Evolutionary conservation across 35 echinoderm and acorn worm genomes (phyloP), one percentile per base, ranked within the genome.

Genomic region (Strongylocentrotus purpuratus): DNA sequence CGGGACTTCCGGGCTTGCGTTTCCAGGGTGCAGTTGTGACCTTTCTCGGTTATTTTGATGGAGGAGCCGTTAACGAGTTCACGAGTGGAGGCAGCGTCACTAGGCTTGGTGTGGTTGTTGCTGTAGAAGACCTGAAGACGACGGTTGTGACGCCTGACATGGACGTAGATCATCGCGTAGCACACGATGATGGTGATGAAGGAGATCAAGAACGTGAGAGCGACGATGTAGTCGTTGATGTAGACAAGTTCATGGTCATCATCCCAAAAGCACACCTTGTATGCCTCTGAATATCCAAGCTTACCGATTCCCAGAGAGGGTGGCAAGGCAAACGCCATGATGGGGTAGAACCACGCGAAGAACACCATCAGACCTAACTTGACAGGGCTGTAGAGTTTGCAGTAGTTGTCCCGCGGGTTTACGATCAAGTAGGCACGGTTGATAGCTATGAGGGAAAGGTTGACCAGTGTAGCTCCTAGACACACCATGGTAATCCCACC

Each of bases 371-470:
- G 3, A 4, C 45, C 85, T 4, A 97, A 33, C n/a, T 86, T 85
- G 31, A 32, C 48, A 22, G 92, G 85, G 2, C 94, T 96, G 59
- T 95, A 95, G 13, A 97, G 70, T 71, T 87, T 94, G n/a, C 92
- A 85, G 25, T 95, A 96, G n/a, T 94, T 46, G 9, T 46, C 47
- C 18, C 94, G 33, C 32, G 95, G 70, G 20, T 88, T 85, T 31
- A 85, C 94, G 5, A 96, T 95, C 46, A 95, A 52, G 10, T 86
- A 47, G 41, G 86, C 33, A 35, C 95, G 93, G 59, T 97, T 98
- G 25, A 98, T 58, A 5, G 97, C 94, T 46, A 98, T 98, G 7
- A 97, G 59, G 18, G 96, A 94, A 47, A 98, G 95, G 61, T 97
- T 98, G 46, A 95, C 47, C 31, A 98, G 45, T 33, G 96, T 98